Conservation (phyloP, 1,140 invertebrate genomes). For the Hermetia illucens region DNA sequence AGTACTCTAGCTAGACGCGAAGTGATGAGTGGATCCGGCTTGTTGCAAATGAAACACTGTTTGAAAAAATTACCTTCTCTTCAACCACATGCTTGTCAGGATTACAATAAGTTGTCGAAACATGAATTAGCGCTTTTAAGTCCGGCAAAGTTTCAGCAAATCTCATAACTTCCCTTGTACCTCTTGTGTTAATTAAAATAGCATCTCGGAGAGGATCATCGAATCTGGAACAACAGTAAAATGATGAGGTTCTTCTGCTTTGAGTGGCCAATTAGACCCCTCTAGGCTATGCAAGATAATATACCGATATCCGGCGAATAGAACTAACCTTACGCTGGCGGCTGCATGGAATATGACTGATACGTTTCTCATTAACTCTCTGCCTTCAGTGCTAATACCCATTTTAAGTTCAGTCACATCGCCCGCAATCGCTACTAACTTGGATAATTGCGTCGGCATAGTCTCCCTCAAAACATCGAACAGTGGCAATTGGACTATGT, state of each 20-base stretch:
- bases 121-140: conserved; percentile 60
- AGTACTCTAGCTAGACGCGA: too few species aligned
- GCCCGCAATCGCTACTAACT: conserved; percentile 63
- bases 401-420: conserved; percentile 52
- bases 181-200: conserved; percentile 47
- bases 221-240: conserved; percentile 20
- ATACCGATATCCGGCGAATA: background rate
- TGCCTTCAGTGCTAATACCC: conserved; percentile 31
- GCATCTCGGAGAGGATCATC: conserved; percentile 63
- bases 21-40: too few species aligned
- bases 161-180: conserved; percentile 48
- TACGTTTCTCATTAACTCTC: conserved; percentile 40
- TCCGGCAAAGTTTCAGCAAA: conserved; percentile 49
- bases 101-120: conserved; percentile 77
- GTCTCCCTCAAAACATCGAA: conserved; percentile 33
- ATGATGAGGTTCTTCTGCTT: background rate
- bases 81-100: conserved; percentile 50
- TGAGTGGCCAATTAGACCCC: background rate
- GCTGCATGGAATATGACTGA: conserved; percentile 85
- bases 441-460: conserved; percentile 38
- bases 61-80: conserved; percentile 42
- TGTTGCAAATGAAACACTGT: too few species aligned
- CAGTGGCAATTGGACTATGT: conserved; percentile 37
- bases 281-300: too few species aligned
- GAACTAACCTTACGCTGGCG: conserved; percentile 55